Conservation (phyloP, 2,888 invertebrate genomes). For the Sminthurinus aureus region DNA sequence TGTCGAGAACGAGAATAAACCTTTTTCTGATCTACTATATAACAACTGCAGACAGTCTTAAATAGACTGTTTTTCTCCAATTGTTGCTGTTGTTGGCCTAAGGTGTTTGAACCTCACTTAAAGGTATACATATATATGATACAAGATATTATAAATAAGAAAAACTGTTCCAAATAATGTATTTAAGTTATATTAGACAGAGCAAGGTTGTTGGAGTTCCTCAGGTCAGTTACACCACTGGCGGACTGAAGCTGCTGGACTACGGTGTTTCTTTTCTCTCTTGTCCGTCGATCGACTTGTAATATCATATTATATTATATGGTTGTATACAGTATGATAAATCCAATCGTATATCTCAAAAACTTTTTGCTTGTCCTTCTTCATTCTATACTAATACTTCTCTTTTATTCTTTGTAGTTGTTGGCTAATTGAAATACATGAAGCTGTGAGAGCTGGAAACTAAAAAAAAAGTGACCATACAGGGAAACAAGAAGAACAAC, state of each 20-base stretch:
- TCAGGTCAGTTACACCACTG: constrained; percentile 35
- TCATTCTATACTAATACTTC: too few species aligned
- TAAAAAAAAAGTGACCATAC: neutral
- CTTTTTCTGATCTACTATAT: constrained; percentile 29
- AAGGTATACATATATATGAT: constrained; percentile 1
- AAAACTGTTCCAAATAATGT: neutral
- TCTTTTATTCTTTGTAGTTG: neutral
- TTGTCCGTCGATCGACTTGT: neutral
- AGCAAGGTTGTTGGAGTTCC: constrained; percentile 21
- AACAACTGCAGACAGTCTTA: constrained; percentile 21
- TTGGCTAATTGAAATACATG: constrained; percentile 31
- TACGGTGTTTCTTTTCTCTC: neutral
- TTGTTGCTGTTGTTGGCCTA: constrained; percentile 21
- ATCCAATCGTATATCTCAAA: too few species aligned
- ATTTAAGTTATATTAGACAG: neutral
- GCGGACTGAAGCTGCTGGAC: neutral
- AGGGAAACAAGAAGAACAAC: neutral
- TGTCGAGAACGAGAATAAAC: constrained; percentile 5
- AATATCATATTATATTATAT: too few species aligned
- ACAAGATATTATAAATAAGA: too few species aligned
- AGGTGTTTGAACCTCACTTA: constrained; percentile 29
- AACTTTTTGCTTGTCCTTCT: too few species aligned
- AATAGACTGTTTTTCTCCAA: constrained; percentile 25
- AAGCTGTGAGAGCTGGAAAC: constrained; percentile 4
- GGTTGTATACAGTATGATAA: too few species aligned